Base-by-base conservation (phyloP, 2,888 invertebrate genomes). In the Carterocephalus palaemon region DNA sequence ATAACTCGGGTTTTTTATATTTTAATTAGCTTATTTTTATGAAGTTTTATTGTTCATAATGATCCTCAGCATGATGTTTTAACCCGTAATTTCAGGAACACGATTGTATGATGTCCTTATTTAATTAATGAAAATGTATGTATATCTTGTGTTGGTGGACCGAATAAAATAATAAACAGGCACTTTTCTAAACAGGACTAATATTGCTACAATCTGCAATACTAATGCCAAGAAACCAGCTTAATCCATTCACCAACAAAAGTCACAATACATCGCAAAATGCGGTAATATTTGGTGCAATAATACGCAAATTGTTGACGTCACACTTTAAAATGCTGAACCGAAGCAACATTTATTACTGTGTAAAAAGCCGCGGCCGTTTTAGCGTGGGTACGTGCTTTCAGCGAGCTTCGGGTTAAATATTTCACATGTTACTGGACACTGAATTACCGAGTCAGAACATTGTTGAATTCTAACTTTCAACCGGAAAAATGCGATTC, bases 361-460 rank as follows among this genome's bases (percentile, higher is more conserved):
- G 20, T 22, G 13, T 39, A 31, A 39, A 39, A 31, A 39, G 28
- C 32, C 9, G 16, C 31, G 32, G 10, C 24, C 17, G 23, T 41
- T 23, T 13, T 4, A 24, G 5, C 24, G 24, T n/a, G n/a, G n/a
- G n/a, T 32, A 24, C 40, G 40, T 41, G 40, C 40, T 23, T 41
- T 41, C 32, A 16, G 2, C 17, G 17, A 32, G 32, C 23, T 41
- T 41, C 24, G 24, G 40, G 40, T 17, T 41, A 32, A 41, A 41
- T 32, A 41, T 32, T 32, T 41, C 23, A 41, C 24, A 36, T 36
- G 40, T 23, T 17, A 23, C 23, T 23, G 40, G 40, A 32, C 40
- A 32, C 23, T 32, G 40, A 41, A 16, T 41, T 32, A 41, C 40
- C 24, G 19, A 28, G 17, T 32, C 32, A 23, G 31, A 23, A 22